phyloP scores from a whole-genome alignment of 2,797 vertebrate species.

The Rhinichthys osculus region DNA sequence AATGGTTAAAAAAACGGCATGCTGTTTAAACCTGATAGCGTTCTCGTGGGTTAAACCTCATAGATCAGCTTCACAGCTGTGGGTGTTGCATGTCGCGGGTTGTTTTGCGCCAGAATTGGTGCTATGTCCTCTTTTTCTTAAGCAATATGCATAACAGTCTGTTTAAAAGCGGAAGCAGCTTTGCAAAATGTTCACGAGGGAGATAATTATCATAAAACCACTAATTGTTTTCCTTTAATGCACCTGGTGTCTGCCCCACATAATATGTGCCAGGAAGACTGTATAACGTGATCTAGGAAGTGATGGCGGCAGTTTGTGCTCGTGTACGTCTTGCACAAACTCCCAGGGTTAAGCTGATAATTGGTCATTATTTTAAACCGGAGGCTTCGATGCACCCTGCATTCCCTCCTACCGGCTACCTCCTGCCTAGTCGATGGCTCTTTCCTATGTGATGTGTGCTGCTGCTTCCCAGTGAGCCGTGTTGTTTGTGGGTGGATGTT shows the following conservation, averaged over 20 bases:
- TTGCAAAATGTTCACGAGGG: background rate
- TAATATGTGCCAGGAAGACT: background rate
- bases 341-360: constrained; percentile 60
- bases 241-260: background rate
- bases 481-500: constrained; percentile 37
- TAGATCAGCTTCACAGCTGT: constrained; percentile 34
- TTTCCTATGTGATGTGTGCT: constrained; percentile 46
- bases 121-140: constrained; percentile 34
- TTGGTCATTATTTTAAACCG: constrained; percentile 68
- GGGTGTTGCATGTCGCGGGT: constrained; percentile 9
- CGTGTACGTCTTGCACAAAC: constrained; percentile 34
- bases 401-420: constrained; percentile 13
- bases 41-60: background rate
- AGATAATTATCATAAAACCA: constrained; percentile 3
- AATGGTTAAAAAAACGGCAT: constrained; percentile 16
- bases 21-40: constrained; percentile 3
- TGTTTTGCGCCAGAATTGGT: constrained; percentile 8
- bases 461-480: constrained; percentile 30
- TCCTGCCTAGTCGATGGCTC: constrained; percentile 51
- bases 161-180: constrained; percentile 29
- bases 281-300: background rate
- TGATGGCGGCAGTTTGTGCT: constrained; percentile 23
- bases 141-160: constrained; percentile 2
- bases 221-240: constrained; percentile 2
- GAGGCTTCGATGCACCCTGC: constrained; percentile 61